A percentile compares a stretch with the other conserved stretches of the same genome.
These are phyloP conservation scores for Teleogryllus oceanicus DNA, from an alignment of 2,888 invertebrate genomes.

Conservation along the genomic window DNA sequence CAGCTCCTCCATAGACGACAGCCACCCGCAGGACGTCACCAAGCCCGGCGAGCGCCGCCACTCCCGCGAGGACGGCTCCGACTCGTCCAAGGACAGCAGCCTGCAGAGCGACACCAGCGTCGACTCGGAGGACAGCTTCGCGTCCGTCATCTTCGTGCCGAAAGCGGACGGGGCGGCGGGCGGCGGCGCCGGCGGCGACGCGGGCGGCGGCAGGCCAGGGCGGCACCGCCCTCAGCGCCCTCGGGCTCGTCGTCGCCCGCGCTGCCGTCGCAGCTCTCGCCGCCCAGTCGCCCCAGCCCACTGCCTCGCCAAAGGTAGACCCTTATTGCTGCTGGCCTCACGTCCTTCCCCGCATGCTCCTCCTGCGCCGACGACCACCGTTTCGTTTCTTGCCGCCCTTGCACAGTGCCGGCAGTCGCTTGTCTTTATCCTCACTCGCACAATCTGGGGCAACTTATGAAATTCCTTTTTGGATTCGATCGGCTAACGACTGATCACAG, in stretches of 20 bases:
- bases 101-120: constrained; percentile 87
- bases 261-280: constrained; percentile 44
- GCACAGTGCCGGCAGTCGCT: too few species aligned
- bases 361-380: too few species aligned
- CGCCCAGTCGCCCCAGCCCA: constrained; percentile 42
- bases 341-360: too few species aligned
- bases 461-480: too few species aligned
- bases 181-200: constrained; percentile 56
- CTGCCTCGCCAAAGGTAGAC: constrained; percentile 37
- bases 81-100: constrained; percentile 57
- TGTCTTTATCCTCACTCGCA: too few species aligned
- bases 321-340: too few species aligned
- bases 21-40: constrained; percentile 23
- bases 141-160: constrained; percentile 87
- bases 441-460: too few species aligned
- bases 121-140: constrained; percentile 90
- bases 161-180: constrained; percentile 64
- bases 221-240: constrained; percentile 43
- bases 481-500: too few species aligned
- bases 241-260: constrained; percentile 55
- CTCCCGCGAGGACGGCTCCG: constrained; percentile 81
- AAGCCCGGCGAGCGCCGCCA: constrained; percentile 63
- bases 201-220: constrained; percentile 49
- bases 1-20: constrained; percentile 28
- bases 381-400: too few species aligned